A percentile compares a stretch with the other conserved stretches of the same genome.
phyloP scores from a whole-genome alignment of 2,797 vertebrate genomes.

The Zenarchopterus dispar region DNA sequence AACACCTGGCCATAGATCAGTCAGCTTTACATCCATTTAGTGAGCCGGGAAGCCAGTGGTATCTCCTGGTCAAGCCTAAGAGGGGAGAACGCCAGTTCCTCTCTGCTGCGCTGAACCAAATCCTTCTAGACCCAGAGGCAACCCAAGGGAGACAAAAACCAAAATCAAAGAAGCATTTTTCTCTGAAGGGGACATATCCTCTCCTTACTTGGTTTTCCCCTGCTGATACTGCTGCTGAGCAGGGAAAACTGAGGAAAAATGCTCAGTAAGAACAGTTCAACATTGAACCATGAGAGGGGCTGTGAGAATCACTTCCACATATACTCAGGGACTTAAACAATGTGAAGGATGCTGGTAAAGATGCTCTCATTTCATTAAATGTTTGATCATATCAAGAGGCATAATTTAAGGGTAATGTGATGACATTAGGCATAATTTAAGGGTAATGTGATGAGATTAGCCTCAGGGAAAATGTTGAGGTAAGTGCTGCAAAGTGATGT shows the following conservation, averaged over 20 bases:
- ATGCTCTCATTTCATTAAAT: slow-evolving; percentile 10
- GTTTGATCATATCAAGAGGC: not conserved
- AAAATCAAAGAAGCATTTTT: slow-evolving; percentile 68
- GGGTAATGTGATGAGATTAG: not conserved
- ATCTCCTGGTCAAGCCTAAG: slow-evolving; percentile 48
- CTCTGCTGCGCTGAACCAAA: slow-evolving; percentile 49
- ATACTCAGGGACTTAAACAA: slow-evolving; percentile 21
- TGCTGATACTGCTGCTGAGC: slow-evolving; percentile 50
- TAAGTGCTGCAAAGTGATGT: no score
- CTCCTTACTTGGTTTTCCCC: slow-evolving; percentile 40
- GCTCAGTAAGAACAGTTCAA: slow-evolving; percentile 39
- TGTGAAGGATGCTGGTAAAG: slow-evolving; percentile 14
- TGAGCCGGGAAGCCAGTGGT: slow-evolving; percentile 19
- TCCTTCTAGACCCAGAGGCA: slow-evolving; percentile 66
- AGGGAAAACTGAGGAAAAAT: slow-evolving; percentile 46
- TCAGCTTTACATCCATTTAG: slow-evolving; percentile 21
- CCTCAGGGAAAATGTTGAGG: no score
- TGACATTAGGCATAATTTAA: slow-evolving; percentile 9
- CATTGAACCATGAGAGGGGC: slow-evolving; percentile 41
- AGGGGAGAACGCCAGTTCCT: slow-evolving; percentile 23
- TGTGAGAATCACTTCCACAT: slow-evolving; percentile 31
- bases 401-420: slow-evolving; percentile 16
- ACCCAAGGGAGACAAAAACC: slow-evolving; percentile 62
- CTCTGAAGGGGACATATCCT: slow-evolving; percentile 54
- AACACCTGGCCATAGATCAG: slow-evolving; percentile 59